phyloP scores from a whole-genome alignment of 2,888 invertebrate species.

The Ophioninae sp. region DNA sequence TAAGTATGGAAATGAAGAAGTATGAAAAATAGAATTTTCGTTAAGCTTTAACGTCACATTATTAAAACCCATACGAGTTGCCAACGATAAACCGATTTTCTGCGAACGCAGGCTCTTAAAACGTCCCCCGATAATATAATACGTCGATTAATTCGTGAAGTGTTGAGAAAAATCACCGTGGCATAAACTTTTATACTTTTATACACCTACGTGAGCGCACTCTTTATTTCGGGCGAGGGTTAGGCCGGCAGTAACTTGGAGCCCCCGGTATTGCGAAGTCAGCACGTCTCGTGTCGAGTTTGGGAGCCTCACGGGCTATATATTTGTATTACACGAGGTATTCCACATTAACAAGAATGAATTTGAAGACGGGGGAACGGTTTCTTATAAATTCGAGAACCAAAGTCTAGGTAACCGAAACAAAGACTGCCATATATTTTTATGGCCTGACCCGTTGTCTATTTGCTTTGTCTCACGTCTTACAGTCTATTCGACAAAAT shows the following conservation, averaged over 20 bases:
- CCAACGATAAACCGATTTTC: not conserved
- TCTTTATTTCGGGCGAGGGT: conserved; percentile 30
- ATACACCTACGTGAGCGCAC: not conserved
- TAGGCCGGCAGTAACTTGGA: conserved; percentile 47
- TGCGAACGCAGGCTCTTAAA: not conserved
- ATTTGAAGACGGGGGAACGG: not conserved
- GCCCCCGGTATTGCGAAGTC: conserved; percentile 31
- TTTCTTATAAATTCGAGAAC: not conserved
- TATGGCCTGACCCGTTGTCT: not conserved
- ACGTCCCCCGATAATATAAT: not conserved
- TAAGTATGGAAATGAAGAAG: not conserved
- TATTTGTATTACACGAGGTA: conserved; percentile 2
- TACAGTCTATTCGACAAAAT: not conserved
- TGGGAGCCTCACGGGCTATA: conserved; percentile 21
- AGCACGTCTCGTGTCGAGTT: conserved; percentile 35
- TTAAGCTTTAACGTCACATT: not conserved
- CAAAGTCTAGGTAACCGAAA: not conserved
- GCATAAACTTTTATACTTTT: conserved; percentile 5
- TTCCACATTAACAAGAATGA: conserved; percentile 20
- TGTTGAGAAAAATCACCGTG: conserved; percentile 2
- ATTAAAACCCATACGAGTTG: not conserved
- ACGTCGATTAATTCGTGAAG: conserved; percentile 10
- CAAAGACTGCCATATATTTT: not conserved
- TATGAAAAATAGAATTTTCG: not conserved
- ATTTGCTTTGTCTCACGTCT: not conserved